Percentiles rank a stretch among this genome's conserved stretches.
phyloP scores from a whole-genome alignment of 1,140 invertebrate species.

The Anastrepha obliqua region DNA sequence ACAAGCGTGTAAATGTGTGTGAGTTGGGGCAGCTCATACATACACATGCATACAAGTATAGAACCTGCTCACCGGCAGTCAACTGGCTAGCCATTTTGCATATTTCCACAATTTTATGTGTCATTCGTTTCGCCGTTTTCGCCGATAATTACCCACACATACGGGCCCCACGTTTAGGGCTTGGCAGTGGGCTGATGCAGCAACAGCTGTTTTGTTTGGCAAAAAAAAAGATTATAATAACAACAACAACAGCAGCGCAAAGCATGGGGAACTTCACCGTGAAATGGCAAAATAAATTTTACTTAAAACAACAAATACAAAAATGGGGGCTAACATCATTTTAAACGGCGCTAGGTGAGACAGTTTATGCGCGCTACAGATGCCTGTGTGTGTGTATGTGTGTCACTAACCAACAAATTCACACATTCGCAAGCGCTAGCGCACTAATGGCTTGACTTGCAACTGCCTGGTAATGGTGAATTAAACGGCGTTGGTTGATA shows the following conservation, averaged over 20 bases:
- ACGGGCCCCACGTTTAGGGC: background rate
- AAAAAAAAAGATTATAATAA: background rate
- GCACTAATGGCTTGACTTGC: background rate
- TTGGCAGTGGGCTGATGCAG: background rate
- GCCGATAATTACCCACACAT: background rate
- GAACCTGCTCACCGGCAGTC: background rate
- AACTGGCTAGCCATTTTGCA: slow-evolving; percentile 16
- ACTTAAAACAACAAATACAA: background rate
- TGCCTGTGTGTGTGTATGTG: background rate
- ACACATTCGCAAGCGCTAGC: background rate
- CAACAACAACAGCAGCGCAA: background rate
- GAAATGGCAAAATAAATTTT: background rate
- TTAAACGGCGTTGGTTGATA: slow-evolving; percentile 37
- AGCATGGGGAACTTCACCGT: background rate
- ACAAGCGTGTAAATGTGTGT: background rate
- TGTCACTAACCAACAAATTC: background rate
- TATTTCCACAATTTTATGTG: slow-evolving; percentile 40
- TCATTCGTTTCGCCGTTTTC: slow-evolving; percentile 14
- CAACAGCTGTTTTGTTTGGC: background rate
- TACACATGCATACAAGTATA: background rate
- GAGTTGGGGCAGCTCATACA: background rate
- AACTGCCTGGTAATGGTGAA: slow-evolving; percentile 35
- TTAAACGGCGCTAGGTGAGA: background rate
- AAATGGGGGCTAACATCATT: background rate
- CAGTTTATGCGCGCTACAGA: background rate